Conservation (phyloP, 23 tunicate genomes). For the Ciona savignyi region DNA sequence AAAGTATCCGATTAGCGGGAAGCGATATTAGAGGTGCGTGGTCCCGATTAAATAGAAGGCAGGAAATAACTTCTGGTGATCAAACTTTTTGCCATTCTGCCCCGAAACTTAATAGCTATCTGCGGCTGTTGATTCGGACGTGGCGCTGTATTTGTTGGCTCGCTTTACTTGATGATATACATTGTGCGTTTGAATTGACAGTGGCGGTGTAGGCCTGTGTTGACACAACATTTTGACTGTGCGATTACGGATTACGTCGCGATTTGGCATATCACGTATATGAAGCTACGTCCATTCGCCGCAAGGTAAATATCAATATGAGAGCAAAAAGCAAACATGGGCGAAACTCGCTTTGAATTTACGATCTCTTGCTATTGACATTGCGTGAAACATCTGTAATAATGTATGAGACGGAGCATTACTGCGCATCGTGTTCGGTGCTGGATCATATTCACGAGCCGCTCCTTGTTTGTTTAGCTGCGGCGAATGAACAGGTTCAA, state of each 20-base stretch:
- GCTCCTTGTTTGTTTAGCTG: neutral
- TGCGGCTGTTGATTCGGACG: neutral
- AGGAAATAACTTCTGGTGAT: neutral
- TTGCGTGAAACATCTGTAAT: neutral
- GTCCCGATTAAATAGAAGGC: neutral
- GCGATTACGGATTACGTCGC: neutral
- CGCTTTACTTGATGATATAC: neutral
- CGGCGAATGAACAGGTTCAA: too few species aligned
- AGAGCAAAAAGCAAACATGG: neutral
- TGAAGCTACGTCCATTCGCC: neutral
- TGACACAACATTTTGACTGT: neutral
- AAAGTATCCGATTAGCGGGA: neutral
- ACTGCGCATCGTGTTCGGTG: too few species aligned
- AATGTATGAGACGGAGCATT: neutral
- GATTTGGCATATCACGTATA: neutral
- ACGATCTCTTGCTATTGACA: neutral
- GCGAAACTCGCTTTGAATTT: neutral
- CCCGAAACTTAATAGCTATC: neutral
- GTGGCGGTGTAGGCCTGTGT: neutral
- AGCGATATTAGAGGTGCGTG: neutral
- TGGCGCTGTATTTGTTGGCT: neutral
- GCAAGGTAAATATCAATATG: neutral
- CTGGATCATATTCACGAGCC: neutral
- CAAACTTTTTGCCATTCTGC: neutral
- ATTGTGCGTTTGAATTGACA: neutral